Evolutionary conservation across 2,888 invertebrate species (phyloP), one percentile per base, ranked within the genome.

Genomic region (Mycalesis mineus): DNA sequence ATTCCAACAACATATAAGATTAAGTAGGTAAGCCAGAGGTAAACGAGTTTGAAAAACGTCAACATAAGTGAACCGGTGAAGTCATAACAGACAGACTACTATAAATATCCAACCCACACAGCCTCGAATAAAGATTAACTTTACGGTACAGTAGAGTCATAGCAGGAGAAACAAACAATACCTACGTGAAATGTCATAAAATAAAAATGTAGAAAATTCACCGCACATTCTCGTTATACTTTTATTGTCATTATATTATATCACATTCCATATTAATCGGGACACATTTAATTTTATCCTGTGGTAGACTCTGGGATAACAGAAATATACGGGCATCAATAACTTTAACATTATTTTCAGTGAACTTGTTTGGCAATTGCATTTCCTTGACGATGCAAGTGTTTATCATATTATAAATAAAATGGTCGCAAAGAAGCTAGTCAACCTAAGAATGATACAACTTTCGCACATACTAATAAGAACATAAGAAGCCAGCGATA

Each of bases 91-190:
- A 75, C 72, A 22, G 77, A 75, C 78, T 74, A 71, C 79, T 78
- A 82, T 80, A 85, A 84, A 84, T 83, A 80, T 68, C 60, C 68
- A 68, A 60, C 86, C 85, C 79, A 86, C 86, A 74, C 82, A 76
- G 69, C 70, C 70, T 73, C 71, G 64, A 69, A 66, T 66, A 69
- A 69, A 72, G 67, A 77, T 75, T 75, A 74, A 72, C 73, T 75
- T 78, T 74, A 79, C 74, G 68, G 69, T 68, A 68, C 64, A 60
- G 62, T 72, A 70, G 67, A 64, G 60, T 61, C 45, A 57, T 22
- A n/a, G 36, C 48, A 22, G 2, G 60, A 52, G 58, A 52, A 56
- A 59, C 48, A 51, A 62, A 37, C 15, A 22, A 15, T 45, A 50
- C 14, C 41, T n/a, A 50, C 14, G 47, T n/a, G 36, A 15, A 45